Conservation (phyloP, 2,113 vertebrate species). For the Chloropsis hardwickii region DNA sequence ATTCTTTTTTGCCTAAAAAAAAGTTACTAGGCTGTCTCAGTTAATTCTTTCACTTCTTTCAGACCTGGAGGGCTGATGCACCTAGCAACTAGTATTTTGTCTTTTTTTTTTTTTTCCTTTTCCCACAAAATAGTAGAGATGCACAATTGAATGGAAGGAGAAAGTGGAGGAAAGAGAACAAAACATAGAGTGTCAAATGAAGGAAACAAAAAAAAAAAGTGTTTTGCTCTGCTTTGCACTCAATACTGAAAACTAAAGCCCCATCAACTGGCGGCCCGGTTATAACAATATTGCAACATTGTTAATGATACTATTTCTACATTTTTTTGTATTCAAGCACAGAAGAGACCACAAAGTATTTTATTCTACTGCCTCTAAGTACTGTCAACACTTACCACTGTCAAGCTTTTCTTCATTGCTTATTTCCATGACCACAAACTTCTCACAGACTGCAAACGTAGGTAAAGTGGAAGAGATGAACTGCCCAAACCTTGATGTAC, state of each 20-base stretch:
- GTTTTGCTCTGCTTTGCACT: neutral
- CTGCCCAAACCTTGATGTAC: slow-evolving; percentile 86
- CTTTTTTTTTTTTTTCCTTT: neutral
- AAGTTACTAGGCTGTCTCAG: neutral
- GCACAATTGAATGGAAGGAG: neutral
- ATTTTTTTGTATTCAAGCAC: neutral
- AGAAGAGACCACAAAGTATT: neutral
- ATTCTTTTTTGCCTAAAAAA: neutral
- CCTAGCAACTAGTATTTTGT: neutral
- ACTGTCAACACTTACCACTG: slow-evolving; percentile 75
- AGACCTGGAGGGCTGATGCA: neutral
- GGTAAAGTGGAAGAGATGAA: slow-evolving; percentile 96
- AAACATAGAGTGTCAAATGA: neutral
- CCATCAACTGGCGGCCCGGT: neutral
- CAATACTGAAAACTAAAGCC: neutral
- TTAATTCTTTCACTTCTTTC: neutral
- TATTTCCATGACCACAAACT: slow-evolving; percentile 98
- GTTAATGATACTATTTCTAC: neutral
- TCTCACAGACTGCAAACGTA: slow-evolving; percentile 96
- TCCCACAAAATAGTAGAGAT: neutral
- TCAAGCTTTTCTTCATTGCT: slow-evolving; percentile 93
- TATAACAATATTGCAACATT: neutral
- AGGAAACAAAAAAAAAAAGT: neutral
- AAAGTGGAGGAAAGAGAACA: neutral
- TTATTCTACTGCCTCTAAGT: neutral